Base-by-base conservation (phyloP, 2,888 invertebrate genomes). In the Rhagium mordax region DNA sequence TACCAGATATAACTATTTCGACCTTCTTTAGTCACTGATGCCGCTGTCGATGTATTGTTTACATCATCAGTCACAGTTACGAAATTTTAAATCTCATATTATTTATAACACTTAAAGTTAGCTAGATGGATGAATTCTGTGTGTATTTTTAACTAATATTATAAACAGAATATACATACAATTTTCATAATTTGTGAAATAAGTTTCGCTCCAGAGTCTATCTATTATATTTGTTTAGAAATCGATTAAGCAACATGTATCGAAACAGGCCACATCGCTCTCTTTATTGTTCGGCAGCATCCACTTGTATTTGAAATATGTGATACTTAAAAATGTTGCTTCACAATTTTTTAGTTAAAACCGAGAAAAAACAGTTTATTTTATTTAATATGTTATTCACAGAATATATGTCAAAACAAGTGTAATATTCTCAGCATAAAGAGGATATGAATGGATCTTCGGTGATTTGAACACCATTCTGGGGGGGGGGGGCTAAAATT, bases 151-250 rank as follows among this genome's bases (percentile, higher is more conserved):
- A 51, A 51, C 21, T 2, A 53, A 13, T 20, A 53, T 53, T 53
- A 21, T 53, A 10, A 16, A 8, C 16, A 16, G 3, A 51, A 51
- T 51, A 51, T 2, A 21, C 21, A 53, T 21, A 53, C n/a, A 53
- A 21, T 20, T 53, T 21, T 53, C 21, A 21, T 53, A 53, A 21
- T 53, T 53, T 53, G 2, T 27, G 16, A 27, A 13, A 27, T 16
- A 29, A 48, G 8, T 10, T n/a, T 47, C 8, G 3, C 13, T 47
- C 10, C n/a, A 47, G 48, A 16, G 7, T 48, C 15, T 57, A 15
- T 57, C 29, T 57, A 57, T 57, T 57, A 57, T 57, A n/a, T 57
- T 21, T 57, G 57, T 57, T 57, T 27, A 57, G 57, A 24, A 29
- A 29, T 57, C 8, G 27, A 57, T 57, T 57, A 57, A n/a, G 27